Conservation (phyloP, 2,797 vertebrate genomes). For the Masticophis lateralis region DNA sequence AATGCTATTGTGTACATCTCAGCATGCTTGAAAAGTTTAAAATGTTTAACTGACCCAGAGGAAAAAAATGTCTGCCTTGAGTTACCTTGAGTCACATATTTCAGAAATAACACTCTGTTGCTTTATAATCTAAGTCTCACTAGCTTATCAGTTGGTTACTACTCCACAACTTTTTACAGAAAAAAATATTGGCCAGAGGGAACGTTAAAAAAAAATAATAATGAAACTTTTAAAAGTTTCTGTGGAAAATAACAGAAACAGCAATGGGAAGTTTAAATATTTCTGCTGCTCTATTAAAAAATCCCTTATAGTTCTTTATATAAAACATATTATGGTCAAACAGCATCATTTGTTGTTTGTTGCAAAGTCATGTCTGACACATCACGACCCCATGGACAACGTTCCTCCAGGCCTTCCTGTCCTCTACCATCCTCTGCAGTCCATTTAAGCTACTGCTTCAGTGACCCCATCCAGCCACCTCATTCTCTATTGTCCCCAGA, state of each 20-base stretch:
- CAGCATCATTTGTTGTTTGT: too few relatives aligned
- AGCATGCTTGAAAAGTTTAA: neutral
- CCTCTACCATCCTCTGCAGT: too few relatives aligned
- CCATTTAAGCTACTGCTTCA: too few relatives aligned
- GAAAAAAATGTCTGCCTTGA: neutral
- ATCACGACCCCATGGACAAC: too few relatives aligned
- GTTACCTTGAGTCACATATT: neutral
- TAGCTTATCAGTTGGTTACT: neutral
- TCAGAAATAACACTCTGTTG: neutral
- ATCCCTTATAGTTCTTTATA: neutral
- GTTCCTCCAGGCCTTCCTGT: too few relatives aligned
- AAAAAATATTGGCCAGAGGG: neutral
- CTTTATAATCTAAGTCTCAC: neutral
- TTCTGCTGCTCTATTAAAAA: neutral
- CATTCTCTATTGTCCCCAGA: too few relatives aligned
- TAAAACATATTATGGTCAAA: neutral
- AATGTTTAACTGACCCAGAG: neutral
- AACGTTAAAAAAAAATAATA: neutral
- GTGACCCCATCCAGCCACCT: too few relatives aligned
- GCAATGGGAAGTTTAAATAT: neutral
- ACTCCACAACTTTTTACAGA: neutral
- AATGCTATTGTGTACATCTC: neutral
- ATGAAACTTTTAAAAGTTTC: neutral
- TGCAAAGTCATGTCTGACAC: too few relatives aligned
- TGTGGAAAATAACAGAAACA: neutral